Evolutionary conservation across 2,797 vertebrate species (phyloP), one percentile per base, ranked within the genome.

Genomic region (Chelidonichthys spinosus): DNA sequence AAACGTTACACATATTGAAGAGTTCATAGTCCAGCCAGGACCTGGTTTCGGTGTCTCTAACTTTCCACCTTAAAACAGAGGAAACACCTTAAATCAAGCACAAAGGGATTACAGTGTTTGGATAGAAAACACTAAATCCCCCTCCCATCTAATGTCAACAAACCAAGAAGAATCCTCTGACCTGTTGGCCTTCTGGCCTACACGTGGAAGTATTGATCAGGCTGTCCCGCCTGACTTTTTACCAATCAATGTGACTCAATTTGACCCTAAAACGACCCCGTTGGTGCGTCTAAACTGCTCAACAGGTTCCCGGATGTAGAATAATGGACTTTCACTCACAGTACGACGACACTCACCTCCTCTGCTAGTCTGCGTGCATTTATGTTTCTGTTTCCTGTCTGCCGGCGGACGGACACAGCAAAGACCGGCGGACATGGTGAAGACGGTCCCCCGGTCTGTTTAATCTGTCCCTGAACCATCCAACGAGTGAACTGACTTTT

Each of bases 341-440:
- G 25, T 25, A 32, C 10, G 6, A 25, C 5, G 6, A 42, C 79
- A 55, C 87, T 90, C 74, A 90, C 90, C 87, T 69, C 4, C 43
- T 6, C 13, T 14, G 66, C 36, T 5, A 3, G 81, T 74, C 77
- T 84, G 82, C 0, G 62, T 78, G 65, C 0, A 7, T 56, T 69
- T 81, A 25, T 76, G 54, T 1, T 33, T 75, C 33, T 0, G 36
- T 33, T 66, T 78, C 42, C 39, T 76, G 15, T 56, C 1, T 32
- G 53, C 54, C 1, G 35, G 50, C 58, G 11, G 62, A 32, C 11
- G 9, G 11, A 32, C 11, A 39, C 77, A 78, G 70, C 72, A 87
- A 13, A 84, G 35, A 3, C 33, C 1, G 7, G 2, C 9, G 6
- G 47, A 67, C 89, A 90, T 91, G 67, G 13, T 7, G 2, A 63